A percentile compares a stretch with the other conserved stretches of the same genome.
phyloP scores from a whole-genome alignment of 2,888 invertebrate genomes.

The Lithophane socia region DNA sequence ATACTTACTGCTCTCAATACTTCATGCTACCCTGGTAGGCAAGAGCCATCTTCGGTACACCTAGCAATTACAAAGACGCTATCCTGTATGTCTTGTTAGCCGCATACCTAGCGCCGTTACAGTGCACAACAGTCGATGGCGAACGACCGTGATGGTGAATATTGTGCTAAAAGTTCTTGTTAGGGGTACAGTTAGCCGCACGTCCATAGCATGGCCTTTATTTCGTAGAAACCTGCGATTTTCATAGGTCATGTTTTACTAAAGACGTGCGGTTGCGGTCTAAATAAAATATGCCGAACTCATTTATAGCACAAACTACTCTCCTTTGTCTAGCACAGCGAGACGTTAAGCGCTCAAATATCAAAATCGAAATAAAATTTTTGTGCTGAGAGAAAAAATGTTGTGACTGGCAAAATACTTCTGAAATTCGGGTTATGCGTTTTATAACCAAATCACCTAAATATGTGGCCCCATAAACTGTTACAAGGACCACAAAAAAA shows the following conservation, averaged over 20 bases:
- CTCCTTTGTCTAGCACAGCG: background rate
- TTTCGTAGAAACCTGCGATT: background rate
- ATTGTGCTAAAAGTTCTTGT: background rate
- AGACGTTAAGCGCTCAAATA: slow-evolving; percentile 14
- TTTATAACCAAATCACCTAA: background rate
- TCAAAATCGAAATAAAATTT: slow-evolving; percentile 1
- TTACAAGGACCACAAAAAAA: slow-evolving; percentile 21
- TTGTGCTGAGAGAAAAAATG: too few relatives aligned
- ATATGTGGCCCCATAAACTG: background rate
- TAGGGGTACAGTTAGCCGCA: too few relatives aligned
- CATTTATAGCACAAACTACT: background rate
- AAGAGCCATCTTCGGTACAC: background rate
- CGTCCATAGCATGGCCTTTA: slow-evolving; percentile 1
- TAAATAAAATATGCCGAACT: background rate
- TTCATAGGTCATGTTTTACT: background rate
- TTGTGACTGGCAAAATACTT: background rate
- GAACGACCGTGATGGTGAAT: background rate
- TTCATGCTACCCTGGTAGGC: slow-evolving; percentile 48
- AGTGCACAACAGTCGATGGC: too few relatives aligned
- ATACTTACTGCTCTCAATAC: slow-evolving; percentile 18
- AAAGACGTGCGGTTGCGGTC: background rate
- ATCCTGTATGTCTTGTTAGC: background rate
- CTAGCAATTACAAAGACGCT: background rate
- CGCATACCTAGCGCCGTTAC: background rate
- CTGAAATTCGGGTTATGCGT: background rate